Evolutionary conservation across 1,140 invertebrate genomes (phyloP).

Genomic region (Drosophila quadrilineata): DNA sequence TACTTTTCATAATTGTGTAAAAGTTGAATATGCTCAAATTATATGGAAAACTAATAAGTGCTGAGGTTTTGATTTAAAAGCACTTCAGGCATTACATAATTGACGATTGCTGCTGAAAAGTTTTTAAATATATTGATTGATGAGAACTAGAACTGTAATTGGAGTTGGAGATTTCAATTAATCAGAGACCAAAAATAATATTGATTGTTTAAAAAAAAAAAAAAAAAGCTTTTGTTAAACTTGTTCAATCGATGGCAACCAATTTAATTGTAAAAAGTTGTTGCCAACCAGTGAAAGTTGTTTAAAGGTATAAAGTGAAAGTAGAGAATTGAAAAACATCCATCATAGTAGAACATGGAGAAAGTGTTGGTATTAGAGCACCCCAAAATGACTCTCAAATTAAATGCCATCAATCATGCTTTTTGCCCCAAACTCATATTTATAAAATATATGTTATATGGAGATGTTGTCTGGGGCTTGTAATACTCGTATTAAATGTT

Average conservation of each 20-base stretch:
- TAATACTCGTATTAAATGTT: too few relatives aligned
- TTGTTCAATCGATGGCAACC: too few relatives aligned
- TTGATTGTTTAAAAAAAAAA: conserved; percentile 1
- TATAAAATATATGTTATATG: too few relatives aligned
- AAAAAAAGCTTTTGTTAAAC: conserved; percentile 3
- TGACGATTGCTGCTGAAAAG: background rate
- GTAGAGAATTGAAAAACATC: conserved; percentile 12
- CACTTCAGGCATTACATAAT: conserved; percentile 8
- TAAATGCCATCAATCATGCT: conserved; percentile 67
- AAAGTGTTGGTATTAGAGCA: conserved; percentile 31
- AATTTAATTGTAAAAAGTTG: background rate
- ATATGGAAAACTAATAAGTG: conserved; percentile 72
- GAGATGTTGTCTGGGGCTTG: too few relatives aligned
- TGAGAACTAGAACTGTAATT: background rate
- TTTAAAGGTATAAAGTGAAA: background rate
- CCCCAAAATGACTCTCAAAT: conserved; percentile 44
- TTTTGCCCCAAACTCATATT: conserved; percentile 7
- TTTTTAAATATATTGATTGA: conserved; percentile 26
- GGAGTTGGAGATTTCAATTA: background rate
- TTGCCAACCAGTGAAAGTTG: background rate
- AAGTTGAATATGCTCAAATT: conserved; percentile 60
- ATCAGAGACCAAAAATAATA: conserved; percentile 7
- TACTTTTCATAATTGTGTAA: conserved; percentile 74
- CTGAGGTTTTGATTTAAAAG: conserved; percentile 52
- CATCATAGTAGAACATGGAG: conserved; percentile 14